A percentile compares a stretch with the other conserved stretches of the same genome.
Evolutionary conservation across 37 sponge, comb jelly and placozoan species (phyloP).

Genomic region (Ephydatia muelleri): DNA sequence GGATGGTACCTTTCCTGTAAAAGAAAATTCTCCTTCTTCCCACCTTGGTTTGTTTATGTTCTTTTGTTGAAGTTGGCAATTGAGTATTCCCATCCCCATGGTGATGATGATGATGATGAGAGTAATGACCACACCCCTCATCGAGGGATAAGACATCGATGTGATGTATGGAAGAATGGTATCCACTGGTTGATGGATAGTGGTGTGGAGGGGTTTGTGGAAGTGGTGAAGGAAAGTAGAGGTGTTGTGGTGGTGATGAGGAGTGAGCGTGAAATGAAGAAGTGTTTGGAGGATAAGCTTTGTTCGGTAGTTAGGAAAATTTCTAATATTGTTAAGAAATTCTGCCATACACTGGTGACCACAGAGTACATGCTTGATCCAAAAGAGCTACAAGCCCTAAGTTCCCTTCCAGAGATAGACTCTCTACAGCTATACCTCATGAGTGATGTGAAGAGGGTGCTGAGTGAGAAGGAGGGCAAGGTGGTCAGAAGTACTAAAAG

Average conservation of each 20-base stretch:
- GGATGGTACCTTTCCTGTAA: conserved; percentile 38
- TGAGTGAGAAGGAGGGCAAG: conserved; percentile 1
- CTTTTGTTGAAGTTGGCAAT: conserved; percentile 26
- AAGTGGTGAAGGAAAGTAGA: conserved; percentile 18
- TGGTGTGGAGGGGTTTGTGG: conserved; percentile 44
- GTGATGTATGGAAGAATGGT: conserved; percentile 49
- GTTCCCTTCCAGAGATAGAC: background rate
- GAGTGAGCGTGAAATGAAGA: conserved; percentile 15
- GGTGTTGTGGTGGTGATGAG: conserved; percentile 29
- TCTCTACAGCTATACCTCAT: background rate
- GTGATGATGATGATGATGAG: background rate
- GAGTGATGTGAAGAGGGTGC: conserved; percentile 11
- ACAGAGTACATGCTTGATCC: conserved; percentile 22
- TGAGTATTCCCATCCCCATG: conserved; percentile 7
- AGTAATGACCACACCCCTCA: background rate
- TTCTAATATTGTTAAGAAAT: conserved; percentile 11
- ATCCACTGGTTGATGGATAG: conserved; percentile 38
- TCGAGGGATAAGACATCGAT: background rate
- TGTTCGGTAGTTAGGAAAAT: conserved; percentile 9
- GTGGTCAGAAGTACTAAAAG: background rate
- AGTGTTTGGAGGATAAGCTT: conserved; percentile 11
- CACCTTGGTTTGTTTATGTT: conserved; percentile 39
- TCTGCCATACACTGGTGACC: conserved; percentile 2
- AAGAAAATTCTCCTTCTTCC: conserved; percentile 13
- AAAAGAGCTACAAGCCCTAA: background rate